Conservation (phyloP, 1,140 invertebrate species). For the Dufourea novaeangliae region DNA sequence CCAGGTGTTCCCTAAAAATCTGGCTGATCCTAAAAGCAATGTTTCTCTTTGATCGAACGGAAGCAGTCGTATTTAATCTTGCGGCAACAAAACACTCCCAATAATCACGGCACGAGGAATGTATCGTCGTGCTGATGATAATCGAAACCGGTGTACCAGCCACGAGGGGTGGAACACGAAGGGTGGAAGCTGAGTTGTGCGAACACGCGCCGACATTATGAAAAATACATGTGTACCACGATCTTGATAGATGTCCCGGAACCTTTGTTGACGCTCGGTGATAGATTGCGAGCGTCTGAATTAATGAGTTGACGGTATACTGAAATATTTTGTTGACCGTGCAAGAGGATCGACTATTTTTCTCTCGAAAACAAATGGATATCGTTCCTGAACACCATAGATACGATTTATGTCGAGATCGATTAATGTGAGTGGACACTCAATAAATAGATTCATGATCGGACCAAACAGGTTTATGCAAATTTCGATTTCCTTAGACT, state of each 20-base stretch:
- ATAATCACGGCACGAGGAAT: not conserved
- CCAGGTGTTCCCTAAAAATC: too few relatives aligned
- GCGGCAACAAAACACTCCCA: constrained; percentile 11
- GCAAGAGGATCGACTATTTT: not conserved
- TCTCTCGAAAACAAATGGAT: not conserved
- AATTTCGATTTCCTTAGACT: too few relatives aligned
- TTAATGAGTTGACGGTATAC: not conserved
- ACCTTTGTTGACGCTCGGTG: constrained; percentile 1
- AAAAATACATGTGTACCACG: constrained; percentile 1
- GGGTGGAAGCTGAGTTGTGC: not conserved
- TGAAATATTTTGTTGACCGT: not conserved
- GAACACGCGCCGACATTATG: constrained; percentile 6
- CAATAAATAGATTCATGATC: too few relatives aligned
- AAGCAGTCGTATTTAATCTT: constrained; percentile 30
- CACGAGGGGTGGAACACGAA: not conserved
- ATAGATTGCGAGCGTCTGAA: not conserved
- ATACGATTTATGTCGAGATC: too few relatives aligned
- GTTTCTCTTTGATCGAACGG: not conserved
- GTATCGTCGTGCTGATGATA: constrained; percentile 17
- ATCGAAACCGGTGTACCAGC: constrained; percentile 9
- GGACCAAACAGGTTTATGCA: too few relatives aligned
- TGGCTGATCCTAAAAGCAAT: too few relatives aligned
- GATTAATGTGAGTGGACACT: too few relatives aligned
- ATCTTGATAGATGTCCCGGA: constrained; percentile 39
- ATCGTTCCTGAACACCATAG: not conserved